Evolutionary conservation across 2,113 vertebrate genomes (phyloP).

Genomic region (Ceuthmochares aereus): DNA sequence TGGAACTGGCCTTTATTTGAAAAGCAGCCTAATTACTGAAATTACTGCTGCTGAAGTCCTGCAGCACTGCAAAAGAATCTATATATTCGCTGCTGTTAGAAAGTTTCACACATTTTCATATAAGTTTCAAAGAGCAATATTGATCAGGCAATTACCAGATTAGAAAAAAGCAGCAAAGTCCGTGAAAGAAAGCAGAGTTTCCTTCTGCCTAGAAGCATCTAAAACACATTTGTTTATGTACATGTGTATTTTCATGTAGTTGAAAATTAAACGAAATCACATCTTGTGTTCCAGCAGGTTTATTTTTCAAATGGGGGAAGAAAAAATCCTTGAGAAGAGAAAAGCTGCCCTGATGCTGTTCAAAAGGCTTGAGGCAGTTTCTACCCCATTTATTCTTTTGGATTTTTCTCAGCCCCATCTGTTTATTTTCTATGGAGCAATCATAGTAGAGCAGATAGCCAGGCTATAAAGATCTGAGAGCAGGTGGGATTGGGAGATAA

Average conservation of each 20-base stretch:
- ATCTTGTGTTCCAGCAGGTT: background rate
- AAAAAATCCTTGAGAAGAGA: background rate
- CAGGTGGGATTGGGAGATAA: constrained; percentile 64
- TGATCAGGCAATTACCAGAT: constrained; percentile 52
- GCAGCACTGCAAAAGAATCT: constrained; percentile 14
- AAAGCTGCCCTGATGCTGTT: constrained; percentile 23
- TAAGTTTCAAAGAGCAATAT: constrained; percentile 17
- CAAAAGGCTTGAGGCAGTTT: constrained; percentile 54
- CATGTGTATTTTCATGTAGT: background rate
- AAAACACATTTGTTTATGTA: background rate
- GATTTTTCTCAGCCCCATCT: constrained; percentile 75
- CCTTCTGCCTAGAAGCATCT: background rate
- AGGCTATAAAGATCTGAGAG: constrained; percentile 41
- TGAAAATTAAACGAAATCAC: background rate
- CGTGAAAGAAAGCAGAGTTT: background rate
- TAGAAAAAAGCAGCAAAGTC: background rate
- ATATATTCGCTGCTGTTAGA: background rate
- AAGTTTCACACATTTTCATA: constrained; percentile 19
- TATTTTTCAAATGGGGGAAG: constrained; percentile 1
- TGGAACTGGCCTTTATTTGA: constrained; percentile 73
- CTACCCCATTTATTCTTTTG: constrained; percentile 66
- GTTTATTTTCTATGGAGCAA: constrained; percentile 60
- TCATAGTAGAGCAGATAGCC: constrained; percentile 37
- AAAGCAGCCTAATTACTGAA: constrained; percentile 73
- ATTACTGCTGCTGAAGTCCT: constrained; percentile 45